Percentiles rank a stretch among this genome's conserved stretches.
phyloP scores from a whole-genome alignment of 2,113 vertebrate genomes.

The Tauraco erythrolophus region DNA sequence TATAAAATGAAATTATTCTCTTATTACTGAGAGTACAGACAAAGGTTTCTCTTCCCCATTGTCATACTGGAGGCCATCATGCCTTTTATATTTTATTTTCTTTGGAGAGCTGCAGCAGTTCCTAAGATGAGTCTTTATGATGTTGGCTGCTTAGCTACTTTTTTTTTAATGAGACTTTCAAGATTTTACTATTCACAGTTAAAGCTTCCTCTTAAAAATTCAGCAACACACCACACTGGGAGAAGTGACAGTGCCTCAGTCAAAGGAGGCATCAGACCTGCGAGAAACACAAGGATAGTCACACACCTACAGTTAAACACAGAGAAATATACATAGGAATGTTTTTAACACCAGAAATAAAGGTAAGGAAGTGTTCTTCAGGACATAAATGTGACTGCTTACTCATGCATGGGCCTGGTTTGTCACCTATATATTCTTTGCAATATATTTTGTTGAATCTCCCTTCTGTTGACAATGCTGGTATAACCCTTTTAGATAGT shows the following conservation, averaged over 20 bases:
- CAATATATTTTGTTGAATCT: neutral
- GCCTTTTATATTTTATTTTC: neutral
- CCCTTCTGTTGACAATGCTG: neutral
- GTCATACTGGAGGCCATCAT: neutral
- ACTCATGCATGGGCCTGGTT: neutral
- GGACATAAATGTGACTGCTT: neutral
- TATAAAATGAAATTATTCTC: neutral
- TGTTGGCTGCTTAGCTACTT: neutral
- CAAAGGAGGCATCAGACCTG: neutral
- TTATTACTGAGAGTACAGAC: fast-evolving
- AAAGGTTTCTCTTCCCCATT: neutral
- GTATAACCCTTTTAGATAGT: neutral
- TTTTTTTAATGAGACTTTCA: neutral
- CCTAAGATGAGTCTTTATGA: neutral
- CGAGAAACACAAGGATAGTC: neutral
- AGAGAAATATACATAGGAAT: neutral
- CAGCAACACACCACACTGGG: neutral
- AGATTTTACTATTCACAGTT: neutral
- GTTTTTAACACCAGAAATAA: neutral
- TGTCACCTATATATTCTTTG: neutral
- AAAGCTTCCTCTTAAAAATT: neutral
- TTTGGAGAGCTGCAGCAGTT: neutral
- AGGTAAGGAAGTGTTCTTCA: neutral
- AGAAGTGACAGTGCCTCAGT: neutral
- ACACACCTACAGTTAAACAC: fast-evolving